Conservation (phyloP, 2,888 invertebrate species). For the Nomada lathburiana region DNA sequence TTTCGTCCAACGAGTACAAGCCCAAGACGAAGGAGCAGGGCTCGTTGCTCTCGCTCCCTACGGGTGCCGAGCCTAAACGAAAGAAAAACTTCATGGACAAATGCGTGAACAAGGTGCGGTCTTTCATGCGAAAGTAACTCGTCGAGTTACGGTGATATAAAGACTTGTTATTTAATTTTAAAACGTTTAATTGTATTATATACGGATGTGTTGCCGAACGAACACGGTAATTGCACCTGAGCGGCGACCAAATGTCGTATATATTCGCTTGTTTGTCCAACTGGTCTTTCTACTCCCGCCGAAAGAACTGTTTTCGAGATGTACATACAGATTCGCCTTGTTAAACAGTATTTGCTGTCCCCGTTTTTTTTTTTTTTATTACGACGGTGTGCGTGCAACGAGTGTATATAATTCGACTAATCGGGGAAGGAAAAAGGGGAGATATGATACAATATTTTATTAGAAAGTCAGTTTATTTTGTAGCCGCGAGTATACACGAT, state of each 20-base stretch:
- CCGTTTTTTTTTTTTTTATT: constrained; percentile 13
- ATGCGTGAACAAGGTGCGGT: constrained; percentile 82
- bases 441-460: constrained; percentile 3
- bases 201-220: constrained; percentile 22
- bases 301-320: constrained; percentile 31
- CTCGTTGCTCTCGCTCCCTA: constrained; percentile 86
- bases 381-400: constrained; percentile 6
- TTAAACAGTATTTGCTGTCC: constrained; percentile 40
- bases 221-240: constrained; percentile 39
- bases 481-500: constrained; percentile 25
- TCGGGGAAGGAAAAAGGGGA: not conserved
- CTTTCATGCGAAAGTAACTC: constrained; percentile 78
- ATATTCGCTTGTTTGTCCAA: constrained; percentile 16
- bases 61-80: constrained; percentile 88
- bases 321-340: constrained; percentile 31
- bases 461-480: not conserved
- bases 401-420: constrained; percentile 34
- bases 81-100: constrained; percentile 93
- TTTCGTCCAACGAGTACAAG: constrained; percentile 75
- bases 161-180: constrained; percentile 75
- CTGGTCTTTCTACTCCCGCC: constrained; percentile 16
- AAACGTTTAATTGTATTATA: constrained; percentile 41
- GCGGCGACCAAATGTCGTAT: constrained; percentile 21
- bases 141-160: constrained; percentile 59
- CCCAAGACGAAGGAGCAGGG: constrained; percentile 80